Base-by-base conservation (phyloP, 2,888 invertebrate genomes). In the Alsophila aescularia region DNA sequence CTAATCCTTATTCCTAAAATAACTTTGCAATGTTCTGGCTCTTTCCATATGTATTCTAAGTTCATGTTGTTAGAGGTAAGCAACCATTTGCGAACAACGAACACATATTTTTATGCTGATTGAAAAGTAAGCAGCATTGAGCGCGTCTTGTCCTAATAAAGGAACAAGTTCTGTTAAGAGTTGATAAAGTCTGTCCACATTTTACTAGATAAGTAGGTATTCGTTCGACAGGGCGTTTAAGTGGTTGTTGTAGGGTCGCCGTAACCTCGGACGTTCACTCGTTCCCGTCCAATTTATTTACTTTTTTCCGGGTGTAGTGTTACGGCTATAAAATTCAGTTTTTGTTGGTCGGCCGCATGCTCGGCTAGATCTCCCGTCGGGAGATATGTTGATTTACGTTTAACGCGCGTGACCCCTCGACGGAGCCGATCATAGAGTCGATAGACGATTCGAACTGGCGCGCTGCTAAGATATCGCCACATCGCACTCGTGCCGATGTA, bases 361-460 rank as follows among this genome's bases (percentile, higher is more conserved):
- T 78, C 77, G 74, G 82, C 82, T 86, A 88, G 90, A 91, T 90
- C 87, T 87, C 90, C 89, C 88, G 89, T 86, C 85, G 90, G 74
- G 89, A 89, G 90, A 90, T 90, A 90, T 90, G 90, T 90, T 90
- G 91, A 90, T 91, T 91, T 91, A 91, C 90, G 90, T 89, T 90
- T 85, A 89, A 84, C 87, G 88, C 87, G 87, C 91, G 87, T 90
- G 91, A 91, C 91, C 90, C 76, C 84, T 86, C 84, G 83, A 78
- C 85, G 79, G 77, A 83, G 81, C 83, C 88, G 90, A 90, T 90
- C 89, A 89, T 89, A 88, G 87, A 81, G 69, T 85, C 86, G 90
- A 90, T 90, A 90, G 88, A 87, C 87, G 88, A 90, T 88, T 87
- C 85, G 79, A 80, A 86, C 85, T 84, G 77, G 77, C 81, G 85